Evolutionary conservation across 2,797 vertebrate species (phyloP).

Genomic region (Coluber constrictor): DNA sequence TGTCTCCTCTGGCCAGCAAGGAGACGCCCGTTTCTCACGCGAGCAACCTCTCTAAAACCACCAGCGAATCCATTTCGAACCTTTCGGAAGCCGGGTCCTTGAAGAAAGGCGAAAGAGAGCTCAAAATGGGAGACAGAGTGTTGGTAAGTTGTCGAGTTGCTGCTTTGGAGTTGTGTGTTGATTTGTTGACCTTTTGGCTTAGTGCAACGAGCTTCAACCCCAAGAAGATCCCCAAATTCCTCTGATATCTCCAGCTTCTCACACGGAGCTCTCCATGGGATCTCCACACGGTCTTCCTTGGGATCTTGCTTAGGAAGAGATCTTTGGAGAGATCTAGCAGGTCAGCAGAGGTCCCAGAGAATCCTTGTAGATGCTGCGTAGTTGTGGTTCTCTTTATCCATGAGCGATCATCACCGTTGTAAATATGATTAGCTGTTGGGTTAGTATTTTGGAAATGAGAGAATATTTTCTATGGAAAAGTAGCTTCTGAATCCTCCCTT

Average conservation of each 20-base stretch:
- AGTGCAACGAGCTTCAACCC: not conserved
- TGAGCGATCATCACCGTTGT: not conserved
- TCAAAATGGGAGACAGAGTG: conserved; percentile 93
- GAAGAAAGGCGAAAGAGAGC: conserved; percentile 94
- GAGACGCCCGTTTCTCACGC: conserved; percentile 69
- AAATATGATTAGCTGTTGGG: not conserved
- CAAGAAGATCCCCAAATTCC: not conserved
- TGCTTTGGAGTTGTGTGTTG: not conserved
- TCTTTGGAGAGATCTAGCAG: not conserved
- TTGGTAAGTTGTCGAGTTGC: conserved; percentile 77
- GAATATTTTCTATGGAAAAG: not conserved
- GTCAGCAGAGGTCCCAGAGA: not conserved
- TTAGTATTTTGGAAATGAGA: not conserved
- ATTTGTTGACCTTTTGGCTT: not conserved
- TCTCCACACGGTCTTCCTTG: not conserved
- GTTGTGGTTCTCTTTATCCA: not conserved
- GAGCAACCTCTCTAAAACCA: conserved; percentile 84
- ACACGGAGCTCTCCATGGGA: not conserved
- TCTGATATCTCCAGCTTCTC: not conserved
- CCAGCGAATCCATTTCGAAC: conserved; percentile 93
- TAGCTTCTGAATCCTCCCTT: not conserved
- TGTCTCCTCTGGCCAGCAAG: conserved; percentile 61
- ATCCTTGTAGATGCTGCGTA: not conserved
- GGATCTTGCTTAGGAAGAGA: not conserved
- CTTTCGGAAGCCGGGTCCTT: conserved; percentile 91